Evolutionary conservation across 2,888 invertebrate species (phyloP).

Genomic region (Arenicola marina): DNA sequence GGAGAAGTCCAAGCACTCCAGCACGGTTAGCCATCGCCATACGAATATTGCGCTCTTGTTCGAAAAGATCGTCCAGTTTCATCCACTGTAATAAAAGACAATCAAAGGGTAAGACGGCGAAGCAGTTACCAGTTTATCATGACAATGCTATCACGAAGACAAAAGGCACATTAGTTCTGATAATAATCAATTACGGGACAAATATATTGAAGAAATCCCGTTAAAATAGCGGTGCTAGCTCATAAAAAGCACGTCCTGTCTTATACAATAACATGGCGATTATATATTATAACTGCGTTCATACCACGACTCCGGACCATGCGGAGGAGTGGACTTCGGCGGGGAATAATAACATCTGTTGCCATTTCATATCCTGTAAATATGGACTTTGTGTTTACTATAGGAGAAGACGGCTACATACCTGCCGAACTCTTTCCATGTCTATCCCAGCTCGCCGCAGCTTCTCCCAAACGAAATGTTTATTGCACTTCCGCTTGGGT

Average conservation of each 20-base stretch:
- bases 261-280: no score
- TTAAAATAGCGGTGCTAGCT: no score
- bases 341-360: no score
- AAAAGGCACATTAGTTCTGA: no score
- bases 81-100: slow-evolving; percentile 76
- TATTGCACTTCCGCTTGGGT: slow-evolving; percentile 86
- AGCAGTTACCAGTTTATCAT: neutral
- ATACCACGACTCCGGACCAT: no score
- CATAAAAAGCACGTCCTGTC: no score
- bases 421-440: slow-evolving; percentile 75
- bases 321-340: no score
- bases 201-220: no score
- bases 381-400: no score
- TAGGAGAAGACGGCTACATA: slow-evolving; percentile 40
- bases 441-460: slow-evolving; percentile 91
- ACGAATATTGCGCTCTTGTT: slow-evolving; percentile 87
- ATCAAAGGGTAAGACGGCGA: neutral
- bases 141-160: neutral
- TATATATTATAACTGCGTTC: no score
- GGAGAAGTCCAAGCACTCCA: slow-evolving; percentile 88
- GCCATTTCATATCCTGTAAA: no score
- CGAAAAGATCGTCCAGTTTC: slow-evolving; percentile 88
- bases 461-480: slow-evolving; percentile 96
- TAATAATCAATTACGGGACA: no score
- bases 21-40: slow-evolving; percentile 76